phyloP scores from a whole-genome alignment of 2,888 invertebrate genomes.

The Habrosyne pyritoides region DNA sequence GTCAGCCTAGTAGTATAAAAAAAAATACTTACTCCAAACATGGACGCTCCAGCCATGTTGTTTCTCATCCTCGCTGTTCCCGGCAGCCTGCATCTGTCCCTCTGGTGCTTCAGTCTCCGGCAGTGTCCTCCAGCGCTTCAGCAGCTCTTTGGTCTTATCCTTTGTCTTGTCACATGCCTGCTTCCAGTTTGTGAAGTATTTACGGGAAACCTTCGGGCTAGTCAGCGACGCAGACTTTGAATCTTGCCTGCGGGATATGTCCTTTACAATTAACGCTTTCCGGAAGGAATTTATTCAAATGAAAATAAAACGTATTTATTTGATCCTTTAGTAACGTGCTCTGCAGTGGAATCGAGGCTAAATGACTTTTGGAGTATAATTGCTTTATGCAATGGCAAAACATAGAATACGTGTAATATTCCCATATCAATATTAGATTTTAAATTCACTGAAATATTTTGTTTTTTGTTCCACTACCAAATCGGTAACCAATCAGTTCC shows the following conservation, averaged over 20 bases:
- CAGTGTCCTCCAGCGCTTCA: constrained; percentile 88
- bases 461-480: constrained; percentile 24
- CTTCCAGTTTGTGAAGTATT: constrained; percentile 89
- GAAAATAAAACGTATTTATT: no score
- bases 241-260: constrained; percentile 65
- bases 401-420: constrained; percentile 12
- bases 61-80: constrained; percentile 67
- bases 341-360: background rate
- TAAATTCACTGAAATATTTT: background rate
- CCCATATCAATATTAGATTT: constrained; percentile 20
- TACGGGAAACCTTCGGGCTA: constrained; percentile 86
- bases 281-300: background rate
- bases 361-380: background rate
- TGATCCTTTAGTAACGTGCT: no score
- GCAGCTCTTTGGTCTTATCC: constrained; percentile 88
- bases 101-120: constrained; percentile 81
- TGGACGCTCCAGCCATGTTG: constrained; percentile 89
- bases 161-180: constrained; percentile 90
- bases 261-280: background rate
- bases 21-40: constrained; percentile 86
- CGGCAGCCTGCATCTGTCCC: constrained; percentile 64
- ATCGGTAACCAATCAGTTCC: constrained; percentile 31
- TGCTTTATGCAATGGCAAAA: background rate
- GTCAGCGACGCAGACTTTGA: constrained; percentile 61
- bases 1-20: background rate